phyloP scores from a whole-genome alignment of 1,140 invertebrate genomes.

The Semibalanus balanoides region DNA sequence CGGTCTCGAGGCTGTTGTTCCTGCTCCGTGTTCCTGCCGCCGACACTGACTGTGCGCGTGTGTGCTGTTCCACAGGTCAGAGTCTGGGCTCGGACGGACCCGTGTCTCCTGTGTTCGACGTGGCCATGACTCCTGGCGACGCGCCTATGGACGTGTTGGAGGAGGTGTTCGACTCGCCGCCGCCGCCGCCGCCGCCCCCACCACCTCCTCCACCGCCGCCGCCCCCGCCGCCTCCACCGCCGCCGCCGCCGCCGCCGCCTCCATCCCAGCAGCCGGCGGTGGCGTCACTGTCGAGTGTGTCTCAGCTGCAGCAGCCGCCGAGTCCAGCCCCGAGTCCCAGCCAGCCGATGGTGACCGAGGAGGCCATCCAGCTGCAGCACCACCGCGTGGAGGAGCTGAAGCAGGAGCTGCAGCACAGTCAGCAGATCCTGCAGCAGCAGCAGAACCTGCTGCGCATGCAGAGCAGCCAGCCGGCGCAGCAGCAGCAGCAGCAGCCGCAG shows the following conservation, averaged over 20 bases:
- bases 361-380: constrained; percentile 67
- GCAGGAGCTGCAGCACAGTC: constrained; percentile 44
- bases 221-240: constrained; percentile 21
- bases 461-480: constrained; percentile 71
- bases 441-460: constrained; percentile 62
- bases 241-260: constrained; percentile 12
- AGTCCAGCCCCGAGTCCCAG: neutral
- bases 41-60: too few species aligned
- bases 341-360: constrained; percentile 34
- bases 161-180: constrained; percentile 21
- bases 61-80: constrained; percentile 28
- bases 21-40: too few species aligned
- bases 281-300: too few species aligned
- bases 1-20: too few species aligned
- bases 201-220: too few species aligned
- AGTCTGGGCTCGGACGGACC: constrained; percentile 18
- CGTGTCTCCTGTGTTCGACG: constrained; percentile 15
- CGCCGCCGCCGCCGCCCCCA: constrained; percentile 17
- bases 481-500: constrained; percentile 43
- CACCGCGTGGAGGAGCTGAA: constrained; percentile 76
- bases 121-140: constrained; percentile 12
- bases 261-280: constrained; percentile 10
- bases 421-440: constrained; percentile 20
- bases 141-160: constrained; percentile 15
- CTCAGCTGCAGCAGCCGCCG: constrained; percentile 10